Evolutionary conservation across 2,888 invertebrate species (phyloP).

Genomic region (Caenorhabditis virilis): DNA sequence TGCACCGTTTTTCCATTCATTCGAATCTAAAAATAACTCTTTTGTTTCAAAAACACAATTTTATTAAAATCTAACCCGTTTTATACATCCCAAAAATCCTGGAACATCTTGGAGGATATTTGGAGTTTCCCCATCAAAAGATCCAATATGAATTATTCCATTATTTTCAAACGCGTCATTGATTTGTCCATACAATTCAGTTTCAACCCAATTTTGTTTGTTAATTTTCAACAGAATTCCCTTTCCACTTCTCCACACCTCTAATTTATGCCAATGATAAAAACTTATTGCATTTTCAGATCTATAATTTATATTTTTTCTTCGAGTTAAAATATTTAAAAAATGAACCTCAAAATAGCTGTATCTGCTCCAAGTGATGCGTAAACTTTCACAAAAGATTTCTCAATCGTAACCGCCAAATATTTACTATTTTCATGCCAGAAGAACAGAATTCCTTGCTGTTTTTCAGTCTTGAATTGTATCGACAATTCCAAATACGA

Average conservation of each 20-base stretch:
- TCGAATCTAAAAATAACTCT: slow-evolving; percentile 19
- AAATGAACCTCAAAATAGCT: slow-evolving; percentile 30
- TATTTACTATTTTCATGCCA: slow-evolving; percentile 41
- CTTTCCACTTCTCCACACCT: slow-evolving; percentile 51
- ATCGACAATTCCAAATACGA: slow-evolving; percentile 28
- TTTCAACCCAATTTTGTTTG: slow-evolving; percentile 47
- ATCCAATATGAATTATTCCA: slow-evolving; percentile 19
- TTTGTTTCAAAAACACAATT: neutral
- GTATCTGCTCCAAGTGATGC: slow-evolving; percentile 43
- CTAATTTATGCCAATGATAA: slow-evolving; percentile 53
- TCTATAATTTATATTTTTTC: slow-evolving; percentile 11
- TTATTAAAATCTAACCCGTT: slow-evolving; percentile 21
- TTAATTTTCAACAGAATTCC: slow-evolving; percentile 47
- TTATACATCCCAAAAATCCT: slow-evolving; percentile 41
- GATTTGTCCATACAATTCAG: slow-evolving; percentile 21
- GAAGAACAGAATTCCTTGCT: slow-evolving; percentile 40
- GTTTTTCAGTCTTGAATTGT: slow-evolving; percentile 30
- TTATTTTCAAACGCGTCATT: slow-evolving; percentile 11
- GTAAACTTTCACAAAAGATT: slow-evolving; percentile 41
- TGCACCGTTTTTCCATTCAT: slow-evolving; percentile 35
- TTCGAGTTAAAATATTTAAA: slow-evolving; percentile 2
- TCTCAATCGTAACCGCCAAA: slow-evolving; percentile 37
- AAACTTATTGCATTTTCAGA: slow-evolving; percentile 43
- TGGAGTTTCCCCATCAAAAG: slow-evolving; percentile 7
- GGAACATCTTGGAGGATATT: slow-evolving; percentile 8